Evolutionary conservation across 2,888 invertebrate species (phyloP), one percentile per base, ranked within the genome.

Genomic region (Drosophila yooni): DNA sequence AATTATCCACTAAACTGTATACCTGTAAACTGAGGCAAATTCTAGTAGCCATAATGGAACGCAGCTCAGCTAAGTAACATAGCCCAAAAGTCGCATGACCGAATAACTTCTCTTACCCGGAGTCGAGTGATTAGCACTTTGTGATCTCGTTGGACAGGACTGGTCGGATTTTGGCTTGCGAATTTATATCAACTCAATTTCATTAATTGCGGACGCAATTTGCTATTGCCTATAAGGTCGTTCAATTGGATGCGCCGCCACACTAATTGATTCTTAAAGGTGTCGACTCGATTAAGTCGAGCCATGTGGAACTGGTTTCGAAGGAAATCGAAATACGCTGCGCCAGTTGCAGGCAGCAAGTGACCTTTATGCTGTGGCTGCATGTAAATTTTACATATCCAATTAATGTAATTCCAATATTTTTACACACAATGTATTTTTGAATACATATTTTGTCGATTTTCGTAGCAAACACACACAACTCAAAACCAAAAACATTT

Each of bases 241-340:
- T 51, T 3, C 59, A 71, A 77, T 68, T 72, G 69, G 75, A 87
- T 89, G 76, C 71, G 66, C 56, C 71, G 66, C 56, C 68, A 51
- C 60, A 71, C 82, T 87, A 87, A 87, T 87, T 90, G 89, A 89
- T 87, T 87, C 87, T 90, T 74, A 68, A 74, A 76, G 70, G 74
- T 69, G 76, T 74, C 70, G 66, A 38, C 27, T 73, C 68, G 64
- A 69, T 58, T 78, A 62, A 48, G 46, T n/a, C 62, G 54, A 43
- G 18, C 38, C 10, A 10, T 1, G 15, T 21, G 25, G 8, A 76
- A 77, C 81, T 56, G 78, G 78, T 78, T 77, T 58, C 10, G 48
- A 62, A 72, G 76, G 76, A 74, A 83, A 70, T 75, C 40, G 52
- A 36, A 48, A 77, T 40, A 34, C 46, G 21, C 11, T 33, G 21